Base-by-base conservation (phyloP, 1,140 invertebrate genomes). In the Medauroidea extradentata region DNA sequence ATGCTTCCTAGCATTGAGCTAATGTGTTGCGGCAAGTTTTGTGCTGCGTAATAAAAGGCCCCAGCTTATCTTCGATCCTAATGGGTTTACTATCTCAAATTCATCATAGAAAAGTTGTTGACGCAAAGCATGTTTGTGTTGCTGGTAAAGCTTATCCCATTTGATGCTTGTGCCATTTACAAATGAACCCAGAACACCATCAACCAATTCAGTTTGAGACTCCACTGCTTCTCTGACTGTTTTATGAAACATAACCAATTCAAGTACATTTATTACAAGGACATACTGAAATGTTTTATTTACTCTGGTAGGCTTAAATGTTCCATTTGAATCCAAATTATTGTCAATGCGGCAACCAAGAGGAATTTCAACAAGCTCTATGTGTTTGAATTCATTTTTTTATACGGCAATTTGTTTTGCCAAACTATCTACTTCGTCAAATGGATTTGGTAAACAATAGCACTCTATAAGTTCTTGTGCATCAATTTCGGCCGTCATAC, bases 31-130 rank as follows among this genome's bases (percentile, higher is more conserved):
- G 59, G 62, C 5, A 61, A 24, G 29, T 60, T 63, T 25, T 44
- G 13, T 44, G 59, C 27, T 27, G 34, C 16, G 23, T 51, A 63
- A 42, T 61, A 61, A 48, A 63, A 61, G 25, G 16, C 9, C 62
- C 59, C 21, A 63, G 43, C 42, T 63, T 63, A 46, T 61, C 46
- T 63, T 63, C 27, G 59, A 57, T 13, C 62, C 62, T 1, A 63
- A 23, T 41, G 62, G 62, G 27, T 61, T 61, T 9, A 62, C 60
- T 21, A 58, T 55, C 53, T 64, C 62, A 21, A 64, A 38, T 43
- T 62, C 62, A 61, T 56, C 53, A 46, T 56, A 56, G 19, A 29
- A 56, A 3, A 56, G 13, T 25, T 56, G 39, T 11, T 29, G 14
- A 9, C 39, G 13, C n/a, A 56, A 38, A n/a, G 53, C 53, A 53